A percentile compares a stretch with the other conserved stretches of the same genome.
phyloP scores from a whole-genome alignment of 2,113 vertebrate genomes.

The Oreochromis spilurus region DNA sequence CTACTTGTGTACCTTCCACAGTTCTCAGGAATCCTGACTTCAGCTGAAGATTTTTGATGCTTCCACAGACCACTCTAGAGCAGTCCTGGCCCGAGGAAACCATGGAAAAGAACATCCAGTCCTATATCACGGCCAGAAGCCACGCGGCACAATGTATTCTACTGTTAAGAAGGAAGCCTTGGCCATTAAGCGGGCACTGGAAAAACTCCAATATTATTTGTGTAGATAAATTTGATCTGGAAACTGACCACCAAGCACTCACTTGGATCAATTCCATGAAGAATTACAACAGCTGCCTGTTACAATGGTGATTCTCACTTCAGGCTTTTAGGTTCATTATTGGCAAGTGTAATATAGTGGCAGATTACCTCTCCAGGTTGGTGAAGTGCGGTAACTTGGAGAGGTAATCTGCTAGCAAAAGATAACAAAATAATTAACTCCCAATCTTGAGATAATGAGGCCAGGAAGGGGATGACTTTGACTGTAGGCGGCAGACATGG shows the following conservation, averaged over 20 bases:
- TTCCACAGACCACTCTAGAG: not conserved
- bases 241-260: not conserved
- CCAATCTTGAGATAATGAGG: not conserved
- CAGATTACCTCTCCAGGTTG: not conserved
- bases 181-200: not conserved
- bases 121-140: accelerated
- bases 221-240: not conserved
- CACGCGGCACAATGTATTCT: not conserved
- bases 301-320: not conserved
- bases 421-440: not conserved
- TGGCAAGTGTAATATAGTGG: not conserved
- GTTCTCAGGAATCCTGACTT: not conserved
- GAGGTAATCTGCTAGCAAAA: too few species aligned
- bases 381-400: too few species aligned
- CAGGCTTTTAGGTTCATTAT: not conserved
- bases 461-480: not conserved
- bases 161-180: not conserved
- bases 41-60: not conserved
- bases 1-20: not conserved
- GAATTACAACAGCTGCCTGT: not conserved
- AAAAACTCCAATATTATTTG: not conserved
- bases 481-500: not conserved
- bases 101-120: not conserved
- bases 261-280: not conserved
- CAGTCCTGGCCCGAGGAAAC: not conserved